Evolutionary conservation across 2,888 invertebrate genomes (phyloP).

Genomic region (Caenorhabditis zanzibari): DNA sequence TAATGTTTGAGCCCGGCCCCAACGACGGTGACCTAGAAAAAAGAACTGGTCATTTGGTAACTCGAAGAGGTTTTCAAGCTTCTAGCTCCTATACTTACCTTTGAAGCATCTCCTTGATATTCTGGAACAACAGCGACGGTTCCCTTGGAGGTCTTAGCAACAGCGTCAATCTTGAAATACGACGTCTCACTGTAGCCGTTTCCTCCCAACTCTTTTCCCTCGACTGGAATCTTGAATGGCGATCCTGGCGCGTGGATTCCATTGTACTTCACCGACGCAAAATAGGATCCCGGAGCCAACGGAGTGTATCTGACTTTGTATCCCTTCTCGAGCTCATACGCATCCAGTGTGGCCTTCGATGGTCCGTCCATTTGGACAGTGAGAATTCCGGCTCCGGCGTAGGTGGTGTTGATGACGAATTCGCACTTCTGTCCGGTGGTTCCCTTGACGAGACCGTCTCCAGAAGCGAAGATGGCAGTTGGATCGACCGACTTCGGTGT

Average conservation of each 20-base stretch:
- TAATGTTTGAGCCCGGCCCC: conserved; percentile 98
- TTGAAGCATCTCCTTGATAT: conserved; percentile 94
- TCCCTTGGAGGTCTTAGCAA: conserved; percentile 93
- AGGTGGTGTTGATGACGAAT: conserved; percentile 96
- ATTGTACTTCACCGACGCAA: conserved; percentile 96
- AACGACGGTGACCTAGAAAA: conserved; percentile 85
- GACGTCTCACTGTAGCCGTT: conserved; percentile 84
- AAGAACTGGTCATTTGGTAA: neutral
- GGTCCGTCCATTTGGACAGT: conserved; percentile 98
- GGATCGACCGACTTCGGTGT: no score
- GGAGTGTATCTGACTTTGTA: conserved; percentile 98
- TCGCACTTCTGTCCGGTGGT: conserved; percentile 88
- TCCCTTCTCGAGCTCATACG: conserved; percentile 96
- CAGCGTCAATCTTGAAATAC: conserved; percentile 86
- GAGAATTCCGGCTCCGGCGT: conserved; percentile 95
- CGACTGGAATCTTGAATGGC: conserved; percentile 91
- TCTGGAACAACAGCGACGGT: conserved; percentile 93
- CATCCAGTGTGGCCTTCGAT: conserved; percentile 91
- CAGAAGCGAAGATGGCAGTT: conserved; percentile 89
- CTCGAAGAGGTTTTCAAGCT: no score
- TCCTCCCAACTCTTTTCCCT: conserved; percentile 82
- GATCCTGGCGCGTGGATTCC: conserved; percentile 94
- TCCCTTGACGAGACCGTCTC: conserved; percentile 73
- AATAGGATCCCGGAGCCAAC: conserved; percentile 96
- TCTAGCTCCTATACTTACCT: no score